Evolutionary conservation across 2,113 vertebrate genomes (phyloP).

Genomic region (Poeciliopsis turrubarensis): DNA sequence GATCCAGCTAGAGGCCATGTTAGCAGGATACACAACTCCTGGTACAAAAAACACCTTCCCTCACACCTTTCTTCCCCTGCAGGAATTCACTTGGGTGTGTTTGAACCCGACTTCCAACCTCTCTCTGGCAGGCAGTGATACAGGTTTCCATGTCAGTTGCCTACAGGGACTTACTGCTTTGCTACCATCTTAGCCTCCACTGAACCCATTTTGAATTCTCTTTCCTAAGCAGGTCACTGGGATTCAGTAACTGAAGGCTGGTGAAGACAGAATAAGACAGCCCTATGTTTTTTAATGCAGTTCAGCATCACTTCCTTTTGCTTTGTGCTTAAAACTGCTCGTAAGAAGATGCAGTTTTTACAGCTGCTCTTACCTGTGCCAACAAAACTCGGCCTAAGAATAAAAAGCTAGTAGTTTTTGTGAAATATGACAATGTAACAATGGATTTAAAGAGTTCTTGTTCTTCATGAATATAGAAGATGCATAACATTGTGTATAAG

Average conservation of each 20-base stretch:
- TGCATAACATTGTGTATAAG: background rate
- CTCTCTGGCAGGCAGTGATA: conserved; percentile 34
- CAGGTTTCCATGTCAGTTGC: conserved; percentile 39
- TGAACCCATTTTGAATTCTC: conserved; percentile 30
- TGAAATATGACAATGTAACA: too few species aligned
- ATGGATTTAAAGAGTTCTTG: too few species aligned
- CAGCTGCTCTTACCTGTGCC: too few species aligned
- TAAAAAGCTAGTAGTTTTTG: too few species aligned
- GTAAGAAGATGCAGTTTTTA: too few species aligned
- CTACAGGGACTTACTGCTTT: conserved; percentile 19
- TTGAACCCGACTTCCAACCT: conserved; percentile 27
- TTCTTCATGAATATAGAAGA: too few species aligned
- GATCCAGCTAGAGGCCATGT: conserved; percentile 34
- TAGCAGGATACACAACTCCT: conserved; percentile 14
- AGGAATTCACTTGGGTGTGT: conserved; percentile 12
- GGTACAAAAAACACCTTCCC: background rate
- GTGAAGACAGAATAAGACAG: background rate
- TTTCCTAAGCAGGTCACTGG: conserved; percentile 21
- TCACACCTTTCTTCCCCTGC: background rate
- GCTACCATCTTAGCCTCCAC: conserved; percentile 28
- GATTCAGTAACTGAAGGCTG: conserved; percentile 23
- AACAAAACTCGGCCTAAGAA: too few species aligned
- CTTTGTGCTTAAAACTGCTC: too few species aligned
- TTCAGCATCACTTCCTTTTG: background rate
- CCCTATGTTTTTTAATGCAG: background rate